Percentiles rank a stretch among this genome's conserved stretches.
Conservation (phyloP, 2,888 invertebrate genomes). For the Drosophila picticornis region DNA sequence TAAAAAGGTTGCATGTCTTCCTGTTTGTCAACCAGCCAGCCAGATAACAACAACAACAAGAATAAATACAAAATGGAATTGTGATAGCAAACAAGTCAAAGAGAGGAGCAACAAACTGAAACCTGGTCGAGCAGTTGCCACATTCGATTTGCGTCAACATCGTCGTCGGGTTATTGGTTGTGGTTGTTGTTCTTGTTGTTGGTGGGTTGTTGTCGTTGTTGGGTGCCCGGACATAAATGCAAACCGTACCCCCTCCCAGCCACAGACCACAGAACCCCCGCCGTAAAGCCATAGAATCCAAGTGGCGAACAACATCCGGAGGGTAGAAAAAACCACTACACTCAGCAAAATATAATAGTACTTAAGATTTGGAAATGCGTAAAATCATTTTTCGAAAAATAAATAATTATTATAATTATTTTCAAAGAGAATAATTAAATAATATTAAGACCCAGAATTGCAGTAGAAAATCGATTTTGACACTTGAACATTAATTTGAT, state of each 20-base stretch:
- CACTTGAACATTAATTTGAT: not conserved
- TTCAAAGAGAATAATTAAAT: not conserved
- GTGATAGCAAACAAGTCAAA: slow-evolving; percentile 53
- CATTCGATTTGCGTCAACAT: slow-evolving; percentile 78
- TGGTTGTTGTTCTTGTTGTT: slow-evolving; percentile 24
- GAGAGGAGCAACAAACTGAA: slow-evolving; percentile 67
- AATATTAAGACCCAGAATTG: not conserved
- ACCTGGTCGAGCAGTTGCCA: slow-evolving; percentile 67
- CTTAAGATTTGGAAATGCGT: not conserved
- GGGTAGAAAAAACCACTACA: not conserved
- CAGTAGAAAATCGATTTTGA: accelerated
- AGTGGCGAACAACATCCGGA: not conserved
- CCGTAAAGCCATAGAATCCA: not conserved
- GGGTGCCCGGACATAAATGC: slow-evolving; percentile 59
- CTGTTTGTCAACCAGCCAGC: slow-evolving; percentile 35
- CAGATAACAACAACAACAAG: slow-evolving; percentile 18
- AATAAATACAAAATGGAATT: slow-evolving; percentile 43
- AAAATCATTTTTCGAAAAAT: not conserved
- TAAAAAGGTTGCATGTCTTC: slow-evolving; percentile 10
- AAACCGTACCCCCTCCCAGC: slow-evolving; percentile 29
- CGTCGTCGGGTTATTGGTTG: slow-evolving; percentile 11
- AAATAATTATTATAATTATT: not conserved
- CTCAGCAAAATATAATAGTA: not conserved
- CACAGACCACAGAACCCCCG: slow-evolving; percentile 5
- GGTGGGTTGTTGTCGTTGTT: slow-evolving; percentile 49